A percentile compares a stretch with the other conserved stretches of the same genome.
Conservation (phyloP, 2,888 invertebrate genomes). For the Campoplex capitator region DNA sequence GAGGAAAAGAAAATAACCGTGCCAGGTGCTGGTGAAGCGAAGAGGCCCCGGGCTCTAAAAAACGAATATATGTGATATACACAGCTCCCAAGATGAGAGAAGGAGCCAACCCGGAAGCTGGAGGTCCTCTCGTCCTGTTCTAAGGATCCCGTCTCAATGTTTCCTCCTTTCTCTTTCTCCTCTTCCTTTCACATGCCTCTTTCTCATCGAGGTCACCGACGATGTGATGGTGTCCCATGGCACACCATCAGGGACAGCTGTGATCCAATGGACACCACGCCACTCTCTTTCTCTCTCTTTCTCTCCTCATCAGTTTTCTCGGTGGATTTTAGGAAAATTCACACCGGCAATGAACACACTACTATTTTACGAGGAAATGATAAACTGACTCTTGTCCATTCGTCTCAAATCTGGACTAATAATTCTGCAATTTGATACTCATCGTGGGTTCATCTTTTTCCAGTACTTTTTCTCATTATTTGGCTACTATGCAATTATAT, state of each 20-base stretch:
- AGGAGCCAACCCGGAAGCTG: conserved; percentile 81
- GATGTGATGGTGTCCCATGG: conserved; percentile 55
- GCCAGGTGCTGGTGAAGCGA: conserved; percentile 77
- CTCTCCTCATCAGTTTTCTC: conserved; percentile 71
- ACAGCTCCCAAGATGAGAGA: conserved; percentile 64
- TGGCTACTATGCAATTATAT: not conserved
- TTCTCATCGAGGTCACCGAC: conserved; percentile 17
- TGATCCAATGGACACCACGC: conserved; percentile 44
- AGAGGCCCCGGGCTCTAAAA: conserved; percentile 59
- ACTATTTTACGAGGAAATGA: conserved; percentile 16
- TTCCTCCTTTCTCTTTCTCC: conserved; percentile 51
- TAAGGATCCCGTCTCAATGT: conserved; percentile 77
- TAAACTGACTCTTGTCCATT: no score
- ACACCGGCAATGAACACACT: conserved; percentile 45
- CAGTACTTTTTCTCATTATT: not conserved
- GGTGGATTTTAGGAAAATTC: conserved; percentile 78
- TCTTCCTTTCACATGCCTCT: conserved; percentile 66
- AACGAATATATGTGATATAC: conserved; percentile 78
- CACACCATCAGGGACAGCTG: conserved; percentile 60
- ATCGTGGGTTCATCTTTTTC: not conserved
- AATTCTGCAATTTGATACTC: conserved; percentile 51
- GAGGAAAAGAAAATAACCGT: conserved; percentile 66
- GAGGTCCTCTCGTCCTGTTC: conserved; percentile 81
- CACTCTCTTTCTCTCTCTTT: conserved; percentile 23
- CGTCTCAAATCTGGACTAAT: not conserved